phyloP scores from a whole-genome alignment of 2,888 invertebrate genomes.

The Galeopsomyia nigrocyanea region DNA sequence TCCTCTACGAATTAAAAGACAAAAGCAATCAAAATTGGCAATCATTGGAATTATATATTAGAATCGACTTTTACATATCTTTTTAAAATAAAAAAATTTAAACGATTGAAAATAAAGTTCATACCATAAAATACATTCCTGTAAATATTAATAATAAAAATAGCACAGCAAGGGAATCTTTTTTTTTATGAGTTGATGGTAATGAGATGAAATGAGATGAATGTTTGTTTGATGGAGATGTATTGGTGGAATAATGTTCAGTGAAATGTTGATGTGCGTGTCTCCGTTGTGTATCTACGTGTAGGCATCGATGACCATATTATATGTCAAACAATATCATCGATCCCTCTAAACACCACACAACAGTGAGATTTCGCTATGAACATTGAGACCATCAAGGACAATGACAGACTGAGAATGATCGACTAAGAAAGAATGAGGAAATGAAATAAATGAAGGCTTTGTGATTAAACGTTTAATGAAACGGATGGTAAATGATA shows the following conservation, averaged over 20 bases:
- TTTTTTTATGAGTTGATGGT: slow-evolving; percentile 30
- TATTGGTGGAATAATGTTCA: slow-evolving; percentile 38
- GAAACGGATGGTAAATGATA: too few species aligned
- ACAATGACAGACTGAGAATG: slow-evolving; percentile 26
- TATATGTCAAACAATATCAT: slow-evolving; percentile 21
- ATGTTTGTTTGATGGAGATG: slow-evolving; percentile 37
- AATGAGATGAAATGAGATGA: slow-evolving; percentile 11
- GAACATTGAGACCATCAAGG: slow-evolving; percentile 41
- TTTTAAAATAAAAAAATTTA: not conserved
- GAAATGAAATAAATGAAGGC: slow-evolving; percentile 4
- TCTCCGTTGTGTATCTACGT: slow-evolving; percentile 36
- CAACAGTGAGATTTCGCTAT: slow-evolving; percentile 39
- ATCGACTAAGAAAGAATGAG: not conserved
- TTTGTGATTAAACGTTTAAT: too few species aligned
- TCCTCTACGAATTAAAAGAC: too few species aligned
- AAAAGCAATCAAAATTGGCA: too few species aligned
- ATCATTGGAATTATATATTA: too few species aligned
- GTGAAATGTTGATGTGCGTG: slow-evolving; percentile 34
- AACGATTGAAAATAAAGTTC: slow-evolving; percentile 21
- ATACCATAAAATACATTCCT: slow-evolving; percentile 38
- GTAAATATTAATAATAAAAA: slow-evolving; percentile 37
- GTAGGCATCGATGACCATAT: slow-evolving; percentile 34
- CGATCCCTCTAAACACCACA: slow-evolving; percentile 34
- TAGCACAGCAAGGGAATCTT: slow-evolving; percentile 47
- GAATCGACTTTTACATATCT: slow-evolving; percentile 34